Conservation (phyloP, 2,888 invertebrate genomes). For the Luffia ferchaultella region DNA sequence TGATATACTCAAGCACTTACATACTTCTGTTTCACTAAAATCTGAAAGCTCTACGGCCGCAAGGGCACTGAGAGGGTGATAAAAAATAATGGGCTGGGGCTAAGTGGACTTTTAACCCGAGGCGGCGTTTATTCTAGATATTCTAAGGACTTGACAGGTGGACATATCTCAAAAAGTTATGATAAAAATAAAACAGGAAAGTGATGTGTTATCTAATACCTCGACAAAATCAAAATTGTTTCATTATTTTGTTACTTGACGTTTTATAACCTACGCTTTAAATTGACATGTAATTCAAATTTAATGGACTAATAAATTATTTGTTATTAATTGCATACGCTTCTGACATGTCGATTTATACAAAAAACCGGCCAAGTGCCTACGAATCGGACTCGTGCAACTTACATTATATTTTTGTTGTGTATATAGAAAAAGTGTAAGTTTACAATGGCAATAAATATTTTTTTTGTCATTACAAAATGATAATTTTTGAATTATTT, state of each 20-base stretch:
- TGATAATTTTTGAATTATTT: too few relatives aligned
- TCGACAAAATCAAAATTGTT: too few relatives aligned
- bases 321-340: too few relatives aligned
- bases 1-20: too few relatives aligned
- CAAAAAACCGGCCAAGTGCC: not conserved
- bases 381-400: not conserved
- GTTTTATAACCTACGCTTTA: too few relatives aligned
- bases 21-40: not conserved
- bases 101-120: not conserved
- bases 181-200: constrained; percentile 15
- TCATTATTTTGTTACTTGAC: too few relatives aligned
- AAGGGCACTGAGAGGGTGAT: not conserved
- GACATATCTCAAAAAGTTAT: not conserved
- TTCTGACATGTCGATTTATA: not conserved
- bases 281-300: too few relatives aligned
- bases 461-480: too few relatives aligned
- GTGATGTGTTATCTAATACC: too few relatives aligned
- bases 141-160: not conserved
- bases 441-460: too few relatives aligned
- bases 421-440: too few relatives aligned
- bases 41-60: not conserved
- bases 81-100: not conserved
- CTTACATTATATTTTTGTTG: not conserved
- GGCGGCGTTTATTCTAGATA: not conserved
- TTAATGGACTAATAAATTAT: too few relatives aligned